These are phyloP conservation scores for Ceyx cyanopectus DNA, from an alignment of 2,113 vertebrate species.

Conservation along the genomic window DNA sequence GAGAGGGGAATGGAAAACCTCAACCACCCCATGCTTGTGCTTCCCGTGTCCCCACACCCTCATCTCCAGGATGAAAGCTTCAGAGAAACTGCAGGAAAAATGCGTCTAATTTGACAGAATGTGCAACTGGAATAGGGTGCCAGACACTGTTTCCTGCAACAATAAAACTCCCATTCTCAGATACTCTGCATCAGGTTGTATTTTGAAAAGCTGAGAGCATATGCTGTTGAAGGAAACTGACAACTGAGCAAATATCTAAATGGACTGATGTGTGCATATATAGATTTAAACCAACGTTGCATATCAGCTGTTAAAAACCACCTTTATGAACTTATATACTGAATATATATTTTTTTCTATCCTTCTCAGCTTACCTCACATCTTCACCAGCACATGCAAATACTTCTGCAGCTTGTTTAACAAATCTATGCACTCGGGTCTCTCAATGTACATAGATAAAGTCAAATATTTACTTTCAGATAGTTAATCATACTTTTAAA, in stretches of 20 bases:
- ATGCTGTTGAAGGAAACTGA: neutral
- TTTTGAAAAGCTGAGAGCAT: neutral
- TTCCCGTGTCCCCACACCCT: neutral
- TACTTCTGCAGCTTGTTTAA: neutral
- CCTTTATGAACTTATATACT: neutral
- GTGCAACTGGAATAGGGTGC: neutral
- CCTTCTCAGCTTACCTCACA: neutral
- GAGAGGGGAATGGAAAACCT: too few relatives aligned
- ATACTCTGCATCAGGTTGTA: neutral
- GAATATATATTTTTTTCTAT: neutral
- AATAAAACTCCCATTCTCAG: neutral
- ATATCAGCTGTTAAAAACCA: neutral
- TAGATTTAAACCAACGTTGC: neutral
- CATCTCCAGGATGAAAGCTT: neutral
- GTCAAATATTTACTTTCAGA: neutral
- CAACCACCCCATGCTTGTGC: too few relatives aligned
- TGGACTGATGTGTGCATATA: neutral
- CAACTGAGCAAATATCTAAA: neutral
- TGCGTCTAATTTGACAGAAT: neutral
- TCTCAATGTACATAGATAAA: neutral
- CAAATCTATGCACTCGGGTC: neutral
- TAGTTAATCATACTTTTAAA: neutral
- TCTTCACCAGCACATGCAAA: neutral
- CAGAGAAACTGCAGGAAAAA: neutral
- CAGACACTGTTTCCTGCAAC: neutral